These are phyloP conservation scores for Orientallactaga bullata DNA, from an alignment of 2,113 vertebrate species.

Conservation along the genomic window DNA sequence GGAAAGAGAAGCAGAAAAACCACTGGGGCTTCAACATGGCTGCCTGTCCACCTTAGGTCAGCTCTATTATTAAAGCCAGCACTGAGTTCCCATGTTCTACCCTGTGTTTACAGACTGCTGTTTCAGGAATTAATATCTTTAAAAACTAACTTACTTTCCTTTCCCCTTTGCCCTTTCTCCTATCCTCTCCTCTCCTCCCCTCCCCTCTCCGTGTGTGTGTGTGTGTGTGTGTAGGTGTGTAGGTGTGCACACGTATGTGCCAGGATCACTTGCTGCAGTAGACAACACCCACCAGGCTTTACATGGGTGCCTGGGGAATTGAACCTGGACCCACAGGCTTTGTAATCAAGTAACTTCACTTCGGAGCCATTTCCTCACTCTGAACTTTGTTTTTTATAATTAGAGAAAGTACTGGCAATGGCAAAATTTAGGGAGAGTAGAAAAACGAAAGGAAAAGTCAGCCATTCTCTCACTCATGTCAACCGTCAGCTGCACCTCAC, in stretches of 20 bases:
- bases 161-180: too few relatives aligned
- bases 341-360: too few relatives aligned
- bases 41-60: neutral
- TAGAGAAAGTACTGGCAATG: neutral
- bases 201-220: too few relatives aligned
- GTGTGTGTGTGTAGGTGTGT: too few relatives aligned
- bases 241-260: too few relatives aligned
- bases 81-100: neutral
- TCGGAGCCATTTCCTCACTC: too few relatives aligned
- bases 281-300: too few relatives aligned
- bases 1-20: constrained; percentile 24
- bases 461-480: neutral
- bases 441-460: neutral
- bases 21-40: neutral
- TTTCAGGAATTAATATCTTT: neutral
- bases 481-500: neutral
- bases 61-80: rapidly evolving
- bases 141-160: too few relatives aligned
- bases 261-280: too few relatives aligned
- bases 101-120: neutral
- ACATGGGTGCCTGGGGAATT: too few relatives aligned
- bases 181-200: too few relatives aligned
- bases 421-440: neutral
- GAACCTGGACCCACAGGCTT: too few relatives aligned
- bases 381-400: neutral